These are phyloP conservation scores for Nemoura dubitans DNA, from an alignment of 2,888 invertebrate genomes.

Conservation along the genomic window DNA sequence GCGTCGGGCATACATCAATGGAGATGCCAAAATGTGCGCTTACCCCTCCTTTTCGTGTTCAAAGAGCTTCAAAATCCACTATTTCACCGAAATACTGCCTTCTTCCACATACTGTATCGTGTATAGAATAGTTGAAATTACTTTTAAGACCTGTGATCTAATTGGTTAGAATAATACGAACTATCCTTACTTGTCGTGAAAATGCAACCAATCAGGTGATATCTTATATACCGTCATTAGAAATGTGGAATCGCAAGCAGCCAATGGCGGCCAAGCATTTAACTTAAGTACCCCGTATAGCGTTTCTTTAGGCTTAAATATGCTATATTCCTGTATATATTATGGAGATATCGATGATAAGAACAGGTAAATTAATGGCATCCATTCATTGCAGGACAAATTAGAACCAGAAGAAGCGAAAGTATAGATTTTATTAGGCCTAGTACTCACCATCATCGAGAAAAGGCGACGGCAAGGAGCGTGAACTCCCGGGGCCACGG, in stretches of 20 bases:
- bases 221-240: slow-evolving; percentile 55
- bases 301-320: slow-evolving; percentile 47
- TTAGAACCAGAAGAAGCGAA: neutral
- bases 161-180: slow-evolving; percentile 64
- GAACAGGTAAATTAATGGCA: neutral
- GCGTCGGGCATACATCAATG: slow-evolving; percentile 37
- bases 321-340: neutral
- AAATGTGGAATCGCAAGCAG: slow-evolving; percentile 61
- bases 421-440: slow-evolving; percentile 22
- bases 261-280: slow-evolving; percentile 57
- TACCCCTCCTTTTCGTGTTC: slow-evolving; percentile 53
- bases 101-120: slow-evolving; percentile 53
- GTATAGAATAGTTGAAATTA: slow-evolving; percentile 55
- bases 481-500: neutral
- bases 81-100: slow-evolving; percentile 50
- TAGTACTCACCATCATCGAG: slow-evolving; percentile 13
- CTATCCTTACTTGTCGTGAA: slow-evolving; percentile 61
- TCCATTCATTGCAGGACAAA: neutral
- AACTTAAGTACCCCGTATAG: slow-evolving; percentile 48
- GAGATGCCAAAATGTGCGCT: slow-evolving; percentile 52
- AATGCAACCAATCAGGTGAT: slow-evolving; percentile 59
- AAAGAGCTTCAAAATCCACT: slow-evolving; percentile 54
- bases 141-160: slow-evolving; percentile 59
- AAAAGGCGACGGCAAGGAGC: slow-evolving; percentile 12
- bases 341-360: neutral